Percentiles rank a stretch among this genome's conserved stretches.
These are phyloP conservation scores for Yponomeuta malinellus DNA, from an alignment of 2,888 invertebrate genomes.

Conservation along the genomic window DNA sequence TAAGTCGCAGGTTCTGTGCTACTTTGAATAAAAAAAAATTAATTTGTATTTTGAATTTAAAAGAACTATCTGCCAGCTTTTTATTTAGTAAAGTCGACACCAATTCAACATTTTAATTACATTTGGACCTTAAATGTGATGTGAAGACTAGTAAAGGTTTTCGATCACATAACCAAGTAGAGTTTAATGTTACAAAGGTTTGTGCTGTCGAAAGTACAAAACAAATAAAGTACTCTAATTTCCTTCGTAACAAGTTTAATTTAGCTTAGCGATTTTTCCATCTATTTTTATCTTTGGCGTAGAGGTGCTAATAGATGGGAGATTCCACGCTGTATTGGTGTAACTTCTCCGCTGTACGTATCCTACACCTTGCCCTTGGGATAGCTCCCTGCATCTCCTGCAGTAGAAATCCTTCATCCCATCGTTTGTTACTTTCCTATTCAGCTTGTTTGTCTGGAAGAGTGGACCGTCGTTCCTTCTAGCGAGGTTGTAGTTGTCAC, in stretches of 20 bases:
- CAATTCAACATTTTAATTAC: no score
- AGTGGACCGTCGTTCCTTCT: constrained; percentile 36
- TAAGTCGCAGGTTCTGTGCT: no score
- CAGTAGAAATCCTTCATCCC: constrained; percentile 62
- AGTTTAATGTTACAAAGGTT: not conserved
- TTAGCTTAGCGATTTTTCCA: constrained; percentile 69
- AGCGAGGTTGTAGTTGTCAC: constrained; percentile 31
- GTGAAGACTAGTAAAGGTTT: no score
- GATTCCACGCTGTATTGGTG: constrained; percentile 37
- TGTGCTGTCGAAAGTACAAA: not conserved
- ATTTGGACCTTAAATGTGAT: no score
- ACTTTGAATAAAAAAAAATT: no score
- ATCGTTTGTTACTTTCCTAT: constrained; percentile 51
- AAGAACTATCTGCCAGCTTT: no score
- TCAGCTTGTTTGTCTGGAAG: constrained; percentile 37
- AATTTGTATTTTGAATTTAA: no score
- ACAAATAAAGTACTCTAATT: not conserved
- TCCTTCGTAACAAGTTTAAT: constrained; percentile 34
- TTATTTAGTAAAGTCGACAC: no score
- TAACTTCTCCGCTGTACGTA: constrained; percentile 40
- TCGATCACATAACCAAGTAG: no score
- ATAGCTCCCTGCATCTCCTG: constrained; percentile 54
- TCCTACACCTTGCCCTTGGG: constrained; percentile 28
- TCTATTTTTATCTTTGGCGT: constrained; percentile 62
- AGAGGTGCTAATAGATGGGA: constrained; percentile 35